These are phyloP conservation scores for Ciconia stormi DNA, from an alignment of 2,113 vertebrate species.

Conservation along the genomic window DNA sequence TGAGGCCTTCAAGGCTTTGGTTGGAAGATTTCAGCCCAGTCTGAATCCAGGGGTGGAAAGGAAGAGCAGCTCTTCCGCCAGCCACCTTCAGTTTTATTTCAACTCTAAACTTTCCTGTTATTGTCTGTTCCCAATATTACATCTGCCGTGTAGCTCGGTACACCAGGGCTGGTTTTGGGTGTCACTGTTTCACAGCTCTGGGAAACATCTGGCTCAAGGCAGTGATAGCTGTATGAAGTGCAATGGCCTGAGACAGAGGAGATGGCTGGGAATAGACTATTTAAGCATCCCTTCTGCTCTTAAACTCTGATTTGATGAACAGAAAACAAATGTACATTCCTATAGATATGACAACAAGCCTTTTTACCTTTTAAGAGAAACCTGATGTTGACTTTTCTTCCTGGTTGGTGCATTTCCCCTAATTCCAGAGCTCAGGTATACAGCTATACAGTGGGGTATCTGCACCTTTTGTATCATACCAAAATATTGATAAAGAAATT, in stretches of 20 bases:
- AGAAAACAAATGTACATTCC: not conserved
- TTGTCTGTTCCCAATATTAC: not conserved
- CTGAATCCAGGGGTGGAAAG: not conserved
- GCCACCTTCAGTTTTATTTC: not conserved
- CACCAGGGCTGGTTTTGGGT: not conserved
- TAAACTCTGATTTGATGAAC: not conserved
- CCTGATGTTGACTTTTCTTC: not conserved
- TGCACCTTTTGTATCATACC: not conserved
- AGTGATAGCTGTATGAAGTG: not conserved
- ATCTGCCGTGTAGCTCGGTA: fast-evolving
- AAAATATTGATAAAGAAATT: not conserved
- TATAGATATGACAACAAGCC: not conserved
- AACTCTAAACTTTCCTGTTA: not conserved
- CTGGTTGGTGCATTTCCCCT: not conserved
- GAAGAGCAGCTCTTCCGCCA: not conserved
- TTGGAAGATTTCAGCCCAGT: not conserved
- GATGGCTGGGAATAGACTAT: not conserved
- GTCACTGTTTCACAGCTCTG: not conserved
- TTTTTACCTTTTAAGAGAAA: not conserved
- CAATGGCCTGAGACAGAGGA: not conserved
- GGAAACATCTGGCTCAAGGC: not conserved
- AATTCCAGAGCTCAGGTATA: not conserved
- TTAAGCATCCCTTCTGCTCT: not conserved
- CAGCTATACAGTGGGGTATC: not conserved
- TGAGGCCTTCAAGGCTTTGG: not conserved